Evolutionary conservation across 2,797 vertebrate species (phyloP), one percentile per base, ranked within the genome.

Genomic region (Gallinago nigripennis): DNA sequence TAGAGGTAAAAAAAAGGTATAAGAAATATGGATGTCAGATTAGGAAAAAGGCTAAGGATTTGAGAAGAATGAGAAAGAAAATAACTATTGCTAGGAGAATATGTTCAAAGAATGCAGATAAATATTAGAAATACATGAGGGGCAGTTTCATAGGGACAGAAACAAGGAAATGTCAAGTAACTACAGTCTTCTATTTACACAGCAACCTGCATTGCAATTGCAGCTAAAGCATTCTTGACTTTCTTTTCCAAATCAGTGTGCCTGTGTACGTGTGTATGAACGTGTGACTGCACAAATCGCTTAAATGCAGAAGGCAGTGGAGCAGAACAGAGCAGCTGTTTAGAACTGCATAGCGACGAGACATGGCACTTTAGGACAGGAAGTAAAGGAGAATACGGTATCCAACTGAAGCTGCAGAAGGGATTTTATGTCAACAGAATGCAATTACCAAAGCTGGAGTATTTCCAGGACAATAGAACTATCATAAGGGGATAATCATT

Each of bases 391-490:
- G 81, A 93, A 88, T 66, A 63, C 2, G 25, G 73, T 78, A 86
- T 92, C 83, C 81, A 93, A 63, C 86, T 86, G 61, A 95, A 96
- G 75, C 56, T 92, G 71, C 90, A 92, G 83, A 95, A 94, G 79
- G 71, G 73, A 90, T 94, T 95, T 95, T 96, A 94, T 94, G 86
- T 79, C 91, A 94, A 94, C 81, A 93, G 90, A 96, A 96, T 92
- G 90, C 83, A 94, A 91, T 96, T 94, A 93, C 76, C 71, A 73
- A 88, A 89, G 80, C 66, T 91, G 92, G 95, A 94, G 66, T 82
- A 95, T 90, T 95, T 96, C 93, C 94, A 96, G 94, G 87, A 92
- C 81, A 92, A 92, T 90, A 90, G 83, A 86, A 82, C 81, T 82
- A 91, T 60, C 83, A 88, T 86, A 94, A 94, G 78, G 78, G 86